Percentiles rank a stretch among this genome's conserved stretches.
phyloP scores from a whole-genome alignment of 37 sponge, comb jelly and placozoan species.

The Lycopodina hypogea region DNA sequence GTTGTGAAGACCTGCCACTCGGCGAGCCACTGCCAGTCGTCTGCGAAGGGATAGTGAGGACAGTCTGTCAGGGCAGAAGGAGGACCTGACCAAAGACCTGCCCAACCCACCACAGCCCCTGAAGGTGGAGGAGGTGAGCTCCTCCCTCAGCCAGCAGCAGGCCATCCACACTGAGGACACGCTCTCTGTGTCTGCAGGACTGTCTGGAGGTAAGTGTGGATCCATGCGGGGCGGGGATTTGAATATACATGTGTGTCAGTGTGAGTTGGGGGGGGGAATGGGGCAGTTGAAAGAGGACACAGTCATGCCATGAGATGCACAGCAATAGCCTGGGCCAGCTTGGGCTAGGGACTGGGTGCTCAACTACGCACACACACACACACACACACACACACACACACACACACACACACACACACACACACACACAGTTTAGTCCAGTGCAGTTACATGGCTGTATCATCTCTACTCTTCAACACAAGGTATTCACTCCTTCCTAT shows the following conservation, averaged over 20 bases:
- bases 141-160: neutral
- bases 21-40: neutral
- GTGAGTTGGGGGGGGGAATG: too few relatives aligned
- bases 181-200: neutral
- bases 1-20: slow-evolving; percentile 9
- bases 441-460: too few relatives aligned
- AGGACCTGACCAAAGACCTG: slow-evolving; percentile 40
- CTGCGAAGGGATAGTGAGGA: slow-evolving; percentile 12
- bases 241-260: neutral
- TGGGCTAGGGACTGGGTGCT: neutral
- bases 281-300: too few relatives aligned
- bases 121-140: slow-evolving; percentile 44
- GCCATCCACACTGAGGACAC: neutral
- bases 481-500: too few relatives aligned
- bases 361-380: neutral
- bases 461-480: too few relatives aligned
- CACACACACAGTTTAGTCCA: too few relatives aligned
- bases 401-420: slow-evolving; percentile 1
- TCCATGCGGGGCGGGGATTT: neutral
- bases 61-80: slow-evolving; percentile 10
- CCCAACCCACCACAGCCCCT: slow-evolving; percentile 58
- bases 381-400: neutral
- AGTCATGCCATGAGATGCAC: too few relatives aligned
- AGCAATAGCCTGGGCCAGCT: too few relatives aligned
- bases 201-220: neutral